Evolutionary conservation across 2,888 invertebrate species (phyloP).

Genomic region (Zygothrica quintamaculata): DNA sequence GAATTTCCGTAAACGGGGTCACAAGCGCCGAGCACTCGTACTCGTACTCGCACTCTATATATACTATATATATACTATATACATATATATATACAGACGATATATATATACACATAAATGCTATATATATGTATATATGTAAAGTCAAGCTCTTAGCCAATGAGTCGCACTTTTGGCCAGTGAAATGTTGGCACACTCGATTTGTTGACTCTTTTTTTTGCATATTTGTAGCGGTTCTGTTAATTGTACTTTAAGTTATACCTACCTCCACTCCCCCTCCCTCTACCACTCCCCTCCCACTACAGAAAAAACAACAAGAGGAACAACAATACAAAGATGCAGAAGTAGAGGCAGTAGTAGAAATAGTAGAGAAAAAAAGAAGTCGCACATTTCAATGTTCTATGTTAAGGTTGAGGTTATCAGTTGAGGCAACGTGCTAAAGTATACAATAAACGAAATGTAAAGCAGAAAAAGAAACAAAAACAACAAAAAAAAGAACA

Average conservation of each 20-base stretch:
- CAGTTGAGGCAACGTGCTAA: slow-evolving; percentile 62
- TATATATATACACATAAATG: too few relatives aligned
- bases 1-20: slow-evolving; percentile 75
- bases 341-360: too few relatives aligned
- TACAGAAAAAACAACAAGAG: background rate
- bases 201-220: slow-evolving; percentile 27
- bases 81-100: too few relatives aligned
- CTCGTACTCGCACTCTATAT: slow-evolving; percentile 8
- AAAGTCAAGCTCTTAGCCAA: slow-evolving; percentile 43
- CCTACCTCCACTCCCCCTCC: background rate
- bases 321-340: background rate
- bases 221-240: slow-evolving; percentile 17
- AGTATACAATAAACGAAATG: slow-evolving; percentile 38
- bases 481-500: background rate
- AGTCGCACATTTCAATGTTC: slow-evolving; percentile 50
- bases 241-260: slow-evolving; percentile 25
- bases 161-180: slow-evolving; percentile 36
- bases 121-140: too few relatives aligned
- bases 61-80: too few relatives aligned
- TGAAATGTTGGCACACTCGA: slow-evolving; percentile 36
- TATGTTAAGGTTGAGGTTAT: slow-evolving; percentile 74
- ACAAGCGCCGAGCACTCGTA: slow-evolving; percentile 50
- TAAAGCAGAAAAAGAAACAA: slow-evolving; percentile 38
- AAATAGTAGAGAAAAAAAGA: too few relatives aligned
- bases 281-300: too few relatives aligned